Evolutionary conservation across 2,113 vertebrate species (phyloP), one percentile per base, ranked within the genome.

Genomic region (Gymnogyps californianus): DNA sequence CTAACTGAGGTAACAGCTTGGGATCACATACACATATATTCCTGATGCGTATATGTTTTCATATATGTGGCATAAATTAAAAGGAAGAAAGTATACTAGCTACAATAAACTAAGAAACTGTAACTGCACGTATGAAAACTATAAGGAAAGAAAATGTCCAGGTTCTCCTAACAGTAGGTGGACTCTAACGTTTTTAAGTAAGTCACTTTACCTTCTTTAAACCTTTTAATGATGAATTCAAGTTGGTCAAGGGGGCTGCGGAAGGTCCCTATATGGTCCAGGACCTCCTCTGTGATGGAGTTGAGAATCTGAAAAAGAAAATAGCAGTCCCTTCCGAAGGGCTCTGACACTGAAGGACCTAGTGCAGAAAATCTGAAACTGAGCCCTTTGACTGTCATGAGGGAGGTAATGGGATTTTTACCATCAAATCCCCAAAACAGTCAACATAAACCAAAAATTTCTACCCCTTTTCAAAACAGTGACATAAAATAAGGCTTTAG

Each of bases 241-340:
- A 99, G 98, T 90, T 99, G 99, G 96, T 99, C 99, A 47, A 98
- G 95, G 3, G 98, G 98, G 28, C 98, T 99, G 58, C 98, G 98
- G 95, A 99, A 99, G 52, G 98, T 98, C 51, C 99, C 99, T 81
- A 95, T 76, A 64, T 99, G 97, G 76, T 98, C 97, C 34, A 99
- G 97, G 62, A 99, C 97, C 72, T 99, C 99, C 87, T 98, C 98
- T 47, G 99, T 99, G 97, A 99, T 96, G 65, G 98, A 98, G 90
- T 98, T 99, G 93, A 99, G 97, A 97, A 99, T 98, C 99, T 99
- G 97, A 51, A 94, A 97, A 57, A 93, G 46, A 77, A 83, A 94
- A 94, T 1, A 17, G 31, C n/a, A 94, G 87, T 21, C 75, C 42
- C 83, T 94, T 89, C 13, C 32, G 47, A 95, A 92, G 70, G 34